Base-by-base conservation (phyloP, 1,140 invertebrate genomes). In the Chironomus tepperi region DNA sequence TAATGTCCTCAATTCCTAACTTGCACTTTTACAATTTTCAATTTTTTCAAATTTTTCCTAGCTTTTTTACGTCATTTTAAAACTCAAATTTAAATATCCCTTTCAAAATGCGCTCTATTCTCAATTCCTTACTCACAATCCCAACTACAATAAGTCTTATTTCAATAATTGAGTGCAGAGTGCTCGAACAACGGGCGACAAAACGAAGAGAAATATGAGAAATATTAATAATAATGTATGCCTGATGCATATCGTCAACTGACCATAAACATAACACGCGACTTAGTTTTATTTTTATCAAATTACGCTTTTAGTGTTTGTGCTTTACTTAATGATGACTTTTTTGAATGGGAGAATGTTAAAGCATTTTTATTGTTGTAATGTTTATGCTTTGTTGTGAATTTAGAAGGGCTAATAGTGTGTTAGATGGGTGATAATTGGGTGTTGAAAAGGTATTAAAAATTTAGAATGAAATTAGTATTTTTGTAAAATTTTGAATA, bases 161-260 rank as follows among this genome's bases (percentile, higher is more conserved):
- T 70, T 19, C 18, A 6, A 21, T 70, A 70, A 70, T 70, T 70
- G 65, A 70, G 65, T 70, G 65, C 18, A n/a, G 9, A 12, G 47
- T 18, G n/a, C 19, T 57, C 47, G 47, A 57, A 34, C 24, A 34
- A 34, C 24, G 24, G n/a, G 24, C 24, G 24, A 34, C 24, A 34
- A 34, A 34, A 34, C 1, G 24, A 57, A 12, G 9, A 12, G 10
- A 57, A 57, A 57, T 57, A n/a, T 12, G 47, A 57, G 47, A 57
- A 57, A 6, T 21, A 18, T 18, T 18, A 18, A 70, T 70, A 70
- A 70, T 70, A 70, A 67, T 57, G n/a, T 57, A 57, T 70, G 65
- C 65, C 18, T 19, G 65, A 70, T 70, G 65, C 65, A 70, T 70
- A 70, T 70, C 65, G 47, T 57, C 47, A 57, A 70, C 65, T 70